Conservation (phyloP, 2,888 invertebrate genomes). For the Cartodere bifasciata region DNA sequence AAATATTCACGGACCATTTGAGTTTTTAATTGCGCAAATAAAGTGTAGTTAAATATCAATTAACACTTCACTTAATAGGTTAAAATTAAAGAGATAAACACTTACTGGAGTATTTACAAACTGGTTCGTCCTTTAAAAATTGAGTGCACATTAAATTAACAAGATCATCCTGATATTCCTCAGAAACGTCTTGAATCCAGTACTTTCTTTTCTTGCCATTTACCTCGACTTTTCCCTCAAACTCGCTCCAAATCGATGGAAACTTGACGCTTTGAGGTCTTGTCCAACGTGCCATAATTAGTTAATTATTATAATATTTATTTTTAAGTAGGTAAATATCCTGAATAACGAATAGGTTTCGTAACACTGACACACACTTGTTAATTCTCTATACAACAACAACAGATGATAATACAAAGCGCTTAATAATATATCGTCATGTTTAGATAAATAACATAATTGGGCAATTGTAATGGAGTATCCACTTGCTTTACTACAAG, state of each 20-base stretch:
- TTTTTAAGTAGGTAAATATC: no score
- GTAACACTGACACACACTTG: no score
- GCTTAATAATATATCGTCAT: no score
- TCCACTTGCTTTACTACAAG: no score
- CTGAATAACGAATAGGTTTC: no score
- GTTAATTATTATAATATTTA: no score
- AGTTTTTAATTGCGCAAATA: no score
- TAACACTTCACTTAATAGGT: not conserved
- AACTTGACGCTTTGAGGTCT: constrained; percentile 33
- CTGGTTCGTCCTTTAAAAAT: constrained; percentile 41
- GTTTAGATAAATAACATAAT: no score
- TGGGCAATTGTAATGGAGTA: no score
- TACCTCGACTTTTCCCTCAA: constrained; percentile 26
- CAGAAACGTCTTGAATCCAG: constrained; percentile 40
- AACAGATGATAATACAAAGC: no score
- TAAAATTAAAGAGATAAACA: constrained; percentile 2
- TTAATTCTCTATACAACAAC: no score
- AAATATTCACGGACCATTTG: not conserved
- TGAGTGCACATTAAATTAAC: constrained; percentile 33
- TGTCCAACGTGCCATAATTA: constrained; percentile 23
- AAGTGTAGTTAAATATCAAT: no score
- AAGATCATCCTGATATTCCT: constrained; percentile 17
- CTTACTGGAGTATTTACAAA: constrained; percentile 36
- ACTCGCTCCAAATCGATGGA: constrained; percentile 36
- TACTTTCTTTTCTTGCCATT: constrained; percentile 31